phyloP scores from a whole-genome alignment of 2,888 invertebrate genomes.

The Agriopis aurantiaria region DNA sequence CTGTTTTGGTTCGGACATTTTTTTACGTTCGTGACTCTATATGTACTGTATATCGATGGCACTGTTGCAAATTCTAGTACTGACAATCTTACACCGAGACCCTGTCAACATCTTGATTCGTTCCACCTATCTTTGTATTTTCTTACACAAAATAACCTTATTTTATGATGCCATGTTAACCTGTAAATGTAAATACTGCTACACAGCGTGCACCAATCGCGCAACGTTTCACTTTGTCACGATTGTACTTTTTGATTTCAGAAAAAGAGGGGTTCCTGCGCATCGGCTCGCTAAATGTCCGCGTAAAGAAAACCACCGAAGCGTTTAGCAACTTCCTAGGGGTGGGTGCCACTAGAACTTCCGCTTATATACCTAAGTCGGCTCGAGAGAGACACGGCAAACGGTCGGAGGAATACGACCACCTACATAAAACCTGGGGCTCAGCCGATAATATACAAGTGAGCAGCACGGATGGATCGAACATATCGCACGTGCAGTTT shows the following conservation, averaged over 20 bases:
- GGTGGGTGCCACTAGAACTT: slow-evolving; percentile 88
- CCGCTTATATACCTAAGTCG: slow-evolving; percentile 78
- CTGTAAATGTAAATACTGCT: not conserved
- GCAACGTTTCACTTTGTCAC: not conserved
- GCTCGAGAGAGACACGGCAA: slow-evolving; percentile 68
- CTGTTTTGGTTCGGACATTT: too few species aligned
- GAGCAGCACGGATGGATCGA: slow-evolving; percentile 11
- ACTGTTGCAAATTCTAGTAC: too few species aligned
- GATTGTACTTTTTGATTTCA: slow-evolving; percentile 67
- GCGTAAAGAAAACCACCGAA: slow-evolving; percentile 96
- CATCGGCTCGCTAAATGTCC: slow-evolving; percentile 96
- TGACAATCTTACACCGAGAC: too few species aligned
- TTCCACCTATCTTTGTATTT: too few species aligned
- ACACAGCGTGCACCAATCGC: not conserved
- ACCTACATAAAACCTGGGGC: slow-evolving; percentile 95
- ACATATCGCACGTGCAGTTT: slow-evolving; percentile 12
- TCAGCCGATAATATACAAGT: slow-evolving; percentile 95
- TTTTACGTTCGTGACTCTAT: too few species aligned
- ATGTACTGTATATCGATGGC: too few species aligned
- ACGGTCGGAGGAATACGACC: slow-evolving; percentile 83
- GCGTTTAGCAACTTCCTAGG: slow-evolving; percentile 96
- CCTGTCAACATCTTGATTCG: too few species aligned
- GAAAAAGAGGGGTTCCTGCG: slow-evolving; percentile 97
- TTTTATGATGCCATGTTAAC: too few species aligned
- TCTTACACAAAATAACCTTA: too few species aligned